Evolutionary conservation across 2,888 invertebrate species (phyloP), one percentile per base, ranked within the genome.

Genomic region (Brachypalpus laphriformis): DNA sequence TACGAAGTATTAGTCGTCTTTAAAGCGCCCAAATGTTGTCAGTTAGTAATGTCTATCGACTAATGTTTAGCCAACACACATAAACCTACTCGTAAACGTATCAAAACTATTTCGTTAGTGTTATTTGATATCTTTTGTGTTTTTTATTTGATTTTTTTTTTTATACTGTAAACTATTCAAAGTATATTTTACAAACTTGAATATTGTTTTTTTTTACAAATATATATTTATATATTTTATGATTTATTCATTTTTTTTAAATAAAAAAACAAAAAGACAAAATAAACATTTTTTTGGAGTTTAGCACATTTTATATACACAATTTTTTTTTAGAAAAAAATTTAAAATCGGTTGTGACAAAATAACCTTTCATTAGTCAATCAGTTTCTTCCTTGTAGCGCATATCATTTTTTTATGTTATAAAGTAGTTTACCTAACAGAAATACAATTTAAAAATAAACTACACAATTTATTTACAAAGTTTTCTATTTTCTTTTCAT

Each of bases 401-500:
- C 66, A 77, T 72, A 61, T 82, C 82, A 81, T 68, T 75, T 28
- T 28, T 16, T 8, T 25, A 4, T 2, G 22, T 70, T 56, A 51
- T n/a, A 42, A 57, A 31, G 51, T 42, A 76, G 59, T 42, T 31
- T 61, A 70, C 70, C 37, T 28, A 37, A 54, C 11, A 51, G 70
- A 28, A 70, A 75, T 70, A 76, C 70, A 57, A 57, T 3, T 56
- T 40, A 18, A 59, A 28, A 78, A 57, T 61, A 66, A 80, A 56
- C 47, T 11, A 56, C 37, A 82, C 70, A 66, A 51, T 61, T 68
- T 70, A 63, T 81, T 28, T 37, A 18, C 18, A 56, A 47, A 28
- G 87, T 87, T 87, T 88, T 87, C 83, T 87, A 87, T 87, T 80
- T 87, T 88, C 87, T 87, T 77, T 87, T 88, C 87, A 85, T 88